These are phyloP conservation scores for Antheraea assamensis DNA, from an alignment of 2,888 invertebrate genomes.

Conservation along the genomic window DNA sequence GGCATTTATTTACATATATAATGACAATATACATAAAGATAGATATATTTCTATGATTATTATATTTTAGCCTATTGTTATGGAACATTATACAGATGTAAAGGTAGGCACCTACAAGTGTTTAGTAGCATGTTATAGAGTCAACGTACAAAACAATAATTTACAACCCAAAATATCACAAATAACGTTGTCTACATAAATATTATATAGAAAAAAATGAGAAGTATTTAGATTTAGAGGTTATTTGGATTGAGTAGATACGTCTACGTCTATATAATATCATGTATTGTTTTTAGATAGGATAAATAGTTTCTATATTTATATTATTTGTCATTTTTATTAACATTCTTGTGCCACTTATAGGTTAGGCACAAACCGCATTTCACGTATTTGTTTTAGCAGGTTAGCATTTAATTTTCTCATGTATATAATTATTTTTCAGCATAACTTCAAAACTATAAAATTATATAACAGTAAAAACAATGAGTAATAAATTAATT, in stretches of 20 bases:
- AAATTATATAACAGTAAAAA: not conserved
- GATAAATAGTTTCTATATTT: not conserved
- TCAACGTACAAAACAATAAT: not conserved
- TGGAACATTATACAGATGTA: not conserved
- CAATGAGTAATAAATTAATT: not conserved
- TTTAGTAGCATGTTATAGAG: not conserved
- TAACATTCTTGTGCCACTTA: not conserved
- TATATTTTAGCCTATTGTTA: not conserved
- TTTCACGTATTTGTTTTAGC: not conserved
- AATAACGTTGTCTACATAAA: not conserved
- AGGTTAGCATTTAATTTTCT: not conserved
- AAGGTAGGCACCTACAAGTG: not conserved
- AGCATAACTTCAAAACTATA: not conserved
- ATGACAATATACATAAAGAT: conserved; percentile 36
- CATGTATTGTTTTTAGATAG: not conserved
- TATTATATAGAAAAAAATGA: not conserved
- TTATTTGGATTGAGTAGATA: not conserved
- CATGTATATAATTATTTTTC: not conserved
- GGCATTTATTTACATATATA: conserved; percentile 67
- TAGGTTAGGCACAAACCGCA: not conserved
- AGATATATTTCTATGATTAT: not conserved
- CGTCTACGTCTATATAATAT: not conserved
- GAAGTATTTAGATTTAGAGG: not conserved
- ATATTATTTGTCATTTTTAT: not conserved
- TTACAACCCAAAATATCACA: not conserved